Evolutionary conservation across 2,888 invertebrate genomes (phyloP), one percentile per base, ranked within the genome.

Genomic region (Calameuta filiformis): DNA sequence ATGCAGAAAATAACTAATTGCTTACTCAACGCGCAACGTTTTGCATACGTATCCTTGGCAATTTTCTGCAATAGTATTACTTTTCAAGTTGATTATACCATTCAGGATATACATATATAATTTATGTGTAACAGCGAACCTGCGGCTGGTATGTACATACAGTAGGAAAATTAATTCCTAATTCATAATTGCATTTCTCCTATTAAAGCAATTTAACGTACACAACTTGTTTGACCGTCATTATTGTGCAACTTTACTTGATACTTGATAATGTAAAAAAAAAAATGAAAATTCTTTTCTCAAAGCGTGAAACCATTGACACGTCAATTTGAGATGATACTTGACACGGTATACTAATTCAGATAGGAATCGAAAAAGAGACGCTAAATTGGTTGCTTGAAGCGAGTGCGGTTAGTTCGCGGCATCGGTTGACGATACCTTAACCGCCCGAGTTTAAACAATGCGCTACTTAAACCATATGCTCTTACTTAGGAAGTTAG

Each of bases 371-470:
- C 69, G 69, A 69, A 31, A 69, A 76, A 73, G 37, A 31, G 78
- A 80, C 77, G 77, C 77, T 75, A 74, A 30, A 15, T 31, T 37
- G 73, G 76, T 76, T 69, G 81, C 84, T 85, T 79, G 81, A 80
- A 82, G 83, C 82, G 82, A 87, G 83, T 81, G 83, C 82, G 86
- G 82, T 86, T 87, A 88, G 90, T 86, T 85, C 86, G 89, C 76
- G 89, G 90, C 89, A 84, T 81, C 82, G 87, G 89, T 89, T 85
- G 88, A 85, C 87, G 89, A 90, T 90, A 90, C 88, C 90, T 89
- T 87, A 88, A 89, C 90, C 90, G 90, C 86, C 85, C 85, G 81
- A 86, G 81, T 84, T 76, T 81, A 82, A 85, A 80, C 76, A 79
- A 80, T 76, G 74, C 71, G 77, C 71, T 77, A 78, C 69, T 81